Evolutionary conservation across 2,888 invertebrate species (phyloP), one percentile per base, ranked within the genome.

Genomic region (Atrina japonica): DNA sequence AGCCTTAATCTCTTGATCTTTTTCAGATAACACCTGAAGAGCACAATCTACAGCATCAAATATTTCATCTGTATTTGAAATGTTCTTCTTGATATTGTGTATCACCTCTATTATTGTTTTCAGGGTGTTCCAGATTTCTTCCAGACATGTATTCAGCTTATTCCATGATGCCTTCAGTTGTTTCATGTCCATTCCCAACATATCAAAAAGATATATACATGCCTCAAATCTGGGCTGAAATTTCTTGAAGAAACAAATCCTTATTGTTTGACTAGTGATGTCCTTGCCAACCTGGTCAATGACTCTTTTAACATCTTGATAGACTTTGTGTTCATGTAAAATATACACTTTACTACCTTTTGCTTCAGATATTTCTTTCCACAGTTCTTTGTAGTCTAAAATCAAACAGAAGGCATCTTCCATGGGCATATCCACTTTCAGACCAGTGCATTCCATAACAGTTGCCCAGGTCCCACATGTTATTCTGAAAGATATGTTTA

Each of bases 351-450:
- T 55, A 3, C 16, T 55, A 21, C 65, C 65, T 6, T 41, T 18
- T 0, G 65, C 65, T 27, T 53, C 25, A 1, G 43, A 43, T 9
- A 65, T 7, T 21, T 18, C 43, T 45, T 45, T 65, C 65, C 65
- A 65, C 11, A 65, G 21, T 21, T 6, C 21, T 6, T 25, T 21
- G 16, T 16, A 21, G 41, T 23, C 41, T 0, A 43, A 21, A 2
- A 58, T 18, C 14, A 58, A 2, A 3, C 2, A 0, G 1, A 58
- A 58, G n/a, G 58, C 43, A 9, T 58, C 58, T 9, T 58, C 58
- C 0, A 23, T 2, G 0, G 2, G 16, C 41, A 25, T 43, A 0
- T 21, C 23, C 16, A 16, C 14, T 3, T 25, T 23, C 3, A 58
- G 23, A 16, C 58, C 58, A 1, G 58, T 40, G 41, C 27, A 58